These are phyloP conservation scores for Anguilla marmorata DNA, from an alignment of 2,797 vertebrate genomes.

Conservation along the genomic window DNA sequence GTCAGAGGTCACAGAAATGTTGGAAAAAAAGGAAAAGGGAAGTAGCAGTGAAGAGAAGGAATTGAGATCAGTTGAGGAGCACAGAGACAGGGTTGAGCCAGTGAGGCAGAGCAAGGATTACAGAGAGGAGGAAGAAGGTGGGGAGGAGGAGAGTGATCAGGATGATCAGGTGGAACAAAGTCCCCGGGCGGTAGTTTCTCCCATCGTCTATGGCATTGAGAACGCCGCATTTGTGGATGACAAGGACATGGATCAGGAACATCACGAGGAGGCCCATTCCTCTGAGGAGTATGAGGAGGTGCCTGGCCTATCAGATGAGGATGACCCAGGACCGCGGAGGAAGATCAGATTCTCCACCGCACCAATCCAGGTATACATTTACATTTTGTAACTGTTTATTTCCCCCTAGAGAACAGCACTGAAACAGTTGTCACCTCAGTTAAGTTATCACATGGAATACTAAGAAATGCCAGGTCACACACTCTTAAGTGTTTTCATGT, in stretches of 20 bases:
- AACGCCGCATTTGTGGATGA: conserved; percentile 89
- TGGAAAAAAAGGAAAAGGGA: conserved; percentile 48
- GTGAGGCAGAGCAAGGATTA: conserved; percentile 26
- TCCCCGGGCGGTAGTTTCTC: conserved; percentile 56
- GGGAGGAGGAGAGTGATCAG: conserved; percentile 63
- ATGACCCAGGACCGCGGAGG: conserved; percentile 72
- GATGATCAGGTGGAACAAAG: conserved; percentile 61
- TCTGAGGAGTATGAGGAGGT: conserved; percentile 71
- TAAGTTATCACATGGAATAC: neutral
- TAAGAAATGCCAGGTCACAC: neutral
- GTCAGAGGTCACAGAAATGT: conserved; percentile 21
- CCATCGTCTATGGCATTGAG: conserved; percentile 82
- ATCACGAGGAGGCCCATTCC: conserved; percentile 63
- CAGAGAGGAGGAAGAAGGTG: conserved; percentile 51
- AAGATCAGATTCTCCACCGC: conserved; percentile 85
- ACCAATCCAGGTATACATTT: conserved; percentile 79
- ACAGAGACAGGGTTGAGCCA: conserved; percentile 41
- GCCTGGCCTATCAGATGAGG: conserved; percentile 86
- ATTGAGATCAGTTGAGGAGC: conserved; percentile 40
- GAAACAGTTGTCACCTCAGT: neutral
- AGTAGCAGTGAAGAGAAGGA: conserved; percentile 48
- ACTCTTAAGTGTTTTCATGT: neutral
- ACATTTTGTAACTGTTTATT: neutral
- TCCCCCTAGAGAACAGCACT: neutral
- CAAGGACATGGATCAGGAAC: conserved; percentile 73